Conservation (phyloP, 1,140 invertebrate genomes). For the Aphaenogaster ashmeadi region DNA sequence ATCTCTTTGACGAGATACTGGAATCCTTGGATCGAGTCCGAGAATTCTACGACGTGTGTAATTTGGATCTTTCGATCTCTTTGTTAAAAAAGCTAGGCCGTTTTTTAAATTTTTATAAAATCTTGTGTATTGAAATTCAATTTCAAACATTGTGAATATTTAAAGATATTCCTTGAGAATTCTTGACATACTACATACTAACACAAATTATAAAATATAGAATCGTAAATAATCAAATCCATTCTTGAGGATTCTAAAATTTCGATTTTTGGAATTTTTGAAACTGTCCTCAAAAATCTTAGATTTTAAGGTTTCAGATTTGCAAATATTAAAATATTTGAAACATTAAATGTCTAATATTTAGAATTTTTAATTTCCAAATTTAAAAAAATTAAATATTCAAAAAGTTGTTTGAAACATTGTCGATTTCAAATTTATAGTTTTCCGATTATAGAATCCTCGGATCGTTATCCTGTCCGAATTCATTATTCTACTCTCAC, state of each 20-base stretch:
- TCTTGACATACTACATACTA: background rate
- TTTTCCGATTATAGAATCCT: constrained; percentile 34
- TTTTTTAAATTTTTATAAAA: constrained; percentile 7
- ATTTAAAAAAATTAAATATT: background rate
- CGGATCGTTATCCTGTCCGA: constrained; percentile 15
- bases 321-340: background rate
- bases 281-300: background rate
- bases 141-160: background rate
- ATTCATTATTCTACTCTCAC: constrained; percentile 28
- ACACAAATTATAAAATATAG: background rate
- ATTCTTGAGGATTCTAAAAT: constrained; percentile 4
- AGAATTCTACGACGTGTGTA: constrained; percentile 34
- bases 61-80: background rate
- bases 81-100: background rate
- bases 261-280: background rate
- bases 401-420: background rate
- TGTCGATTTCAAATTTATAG: background rate
- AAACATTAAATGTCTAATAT: background rate
- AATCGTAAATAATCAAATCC: background rate
- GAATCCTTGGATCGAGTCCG: constrained; percentile 25
- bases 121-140: background rate
- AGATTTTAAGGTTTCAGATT: background rate
- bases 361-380: background rate
- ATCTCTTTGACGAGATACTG: constrained; percentile 17
- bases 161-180: background rate